These are phyloP conservation scores for Bactericera cockerelli DNA, from an alignment of 1,140 invertebrate species.

Conservation along the genomic window DNA sequence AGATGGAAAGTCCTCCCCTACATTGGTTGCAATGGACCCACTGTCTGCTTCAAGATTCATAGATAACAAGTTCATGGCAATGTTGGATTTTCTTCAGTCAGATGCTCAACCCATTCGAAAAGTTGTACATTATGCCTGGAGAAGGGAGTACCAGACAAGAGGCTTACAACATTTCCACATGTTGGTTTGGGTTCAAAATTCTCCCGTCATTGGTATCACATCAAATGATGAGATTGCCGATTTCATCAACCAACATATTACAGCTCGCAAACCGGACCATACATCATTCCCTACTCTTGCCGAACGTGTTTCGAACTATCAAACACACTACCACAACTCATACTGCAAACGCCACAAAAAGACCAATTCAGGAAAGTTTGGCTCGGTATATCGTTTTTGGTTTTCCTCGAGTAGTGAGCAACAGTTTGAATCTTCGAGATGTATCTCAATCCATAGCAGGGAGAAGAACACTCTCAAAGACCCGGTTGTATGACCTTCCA, in stretches of 20 bases:
- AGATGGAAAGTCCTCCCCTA: slow-evolving; percentile 18
- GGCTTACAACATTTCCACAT: slow-evolving; percentile 13
- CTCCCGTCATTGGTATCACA: slow-evolving; percentile 15
- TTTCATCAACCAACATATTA: slow-evolving; percentile 28
- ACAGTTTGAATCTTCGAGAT: slow-evolving; percentile 20
- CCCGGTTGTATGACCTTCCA: slow-evolving; percentile 25
- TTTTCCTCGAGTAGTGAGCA: slow-evolving; percentile 21
- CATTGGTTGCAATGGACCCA: slow-evolving; percentile 16
- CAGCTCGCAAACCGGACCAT: slow-evolving; percentile 20
- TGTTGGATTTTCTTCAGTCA: slow-evolving; percentile 21
- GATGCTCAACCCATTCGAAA: slow-evolving; percentile 20
- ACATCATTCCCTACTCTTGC: slow-evolving; percentile 18
- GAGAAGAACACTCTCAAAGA: slow-evolving; percentile 22
- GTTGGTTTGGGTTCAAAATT: slow-evolving; percentile 20
- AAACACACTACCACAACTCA: slow-evolving; percentile 22
- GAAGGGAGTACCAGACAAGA: slow-evolving; percentile 19
- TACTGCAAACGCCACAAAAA: slow-evolving; percentile 24
- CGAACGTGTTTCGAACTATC: slow-evolving; percentile 18
- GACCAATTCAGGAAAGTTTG: slow-evolving; percentile 15
- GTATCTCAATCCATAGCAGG: slow-evolving; percentile 21
- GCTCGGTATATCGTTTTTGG: slow-evolving; percentile 23
- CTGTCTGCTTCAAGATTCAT: slow-evolving; percentile 19
- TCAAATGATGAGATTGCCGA: slow-evolving; percentile 22
- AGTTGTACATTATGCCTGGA: slow-evolving; percentile 20
- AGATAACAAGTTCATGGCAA: slow-evolving; percentile 21